phyloP scores from a whole-genome alignment of 2,888 invertebrate genomes.

The Lomographa bimaculata region DNA sequence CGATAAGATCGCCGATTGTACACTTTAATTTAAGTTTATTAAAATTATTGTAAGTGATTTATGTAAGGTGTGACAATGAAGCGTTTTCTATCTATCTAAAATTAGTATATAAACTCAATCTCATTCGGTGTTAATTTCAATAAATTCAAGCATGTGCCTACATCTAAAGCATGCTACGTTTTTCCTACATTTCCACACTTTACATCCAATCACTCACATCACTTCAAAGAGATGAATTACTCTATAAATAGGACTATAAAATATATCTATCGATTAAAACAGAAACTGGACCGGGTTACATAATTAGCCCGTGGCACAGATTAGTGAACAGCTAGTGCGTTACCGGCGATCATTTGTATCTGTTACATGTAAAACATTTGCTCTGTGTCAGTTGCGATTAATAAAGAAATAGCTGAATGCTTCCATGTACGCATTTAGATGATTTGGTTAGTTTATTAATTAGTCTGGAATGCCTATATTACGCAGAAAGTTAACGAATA shows the following conservation, averaged over 20 bases:
- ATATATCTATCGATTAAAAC: constrained; percentile 47
- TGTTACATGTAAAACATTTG: constrained; percentile 55
- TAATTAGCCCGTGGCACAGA: constrained; percentile 43
- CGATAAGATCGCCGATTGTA: no score
- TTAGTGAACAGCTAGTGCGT: no score
- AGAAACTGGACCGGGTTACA: constrained; percentile 50
- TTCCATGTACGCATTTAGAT: constrained; percentile 37
- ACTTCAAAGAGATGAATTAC: constrained; percentile 27
- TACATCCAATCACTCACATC: constrained; percentile 23
- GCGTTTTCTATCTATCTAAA: no score
- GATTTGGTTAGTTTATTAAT: constrained; percentile 33
- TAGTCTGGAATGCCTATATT: constrained; percentile 22
- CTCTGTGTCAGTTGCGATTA: constrained; percentile 54
- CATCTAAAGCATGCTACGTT: constrained; percentile 15
- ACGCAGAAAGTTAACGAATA: no score
- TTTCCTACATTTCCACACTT: constrained; percentile 18
- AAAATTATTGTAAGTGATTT: no score
- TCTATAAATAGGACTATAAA: constrained; percentile 33
- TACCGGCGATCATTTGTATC: constrained; percentile 54
- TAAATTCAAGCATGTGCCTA: constrained; percentile 7
- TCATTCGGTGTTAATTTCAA: no score
- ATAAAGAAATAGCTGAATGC: constrained; percentile 52
- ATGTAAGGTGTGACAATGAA: no score
- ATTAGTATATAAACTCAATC: no score
- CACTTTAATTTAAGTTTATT: no score